phyloP scores from a whole-genome alignment of 2,888 invertebrate species.

The Nycteola revayana region DNA sequence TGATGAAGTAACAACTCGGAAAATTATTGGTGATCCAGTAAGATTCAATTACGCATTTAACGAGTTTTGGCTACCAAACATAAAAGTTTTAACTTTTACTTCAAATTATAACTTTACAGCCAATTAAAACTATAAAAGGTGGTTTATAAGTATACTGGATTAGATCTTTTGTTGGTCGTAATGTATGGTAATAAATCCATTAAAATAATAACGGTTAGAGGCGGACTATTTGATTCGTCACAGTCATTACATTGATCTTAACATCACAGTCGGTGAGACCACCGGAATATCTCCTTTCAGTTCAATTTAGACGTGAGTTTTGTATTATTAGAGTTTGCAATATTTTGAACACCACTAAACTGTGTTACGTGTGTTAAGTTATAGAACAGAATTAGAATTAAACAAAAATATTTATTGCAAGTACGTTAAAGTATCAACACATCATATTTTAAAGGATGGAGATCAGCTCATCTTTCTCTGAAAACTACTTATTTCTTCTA shows the following conservation, averaged over 20 bases:
- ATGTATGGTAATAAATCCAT: conserved; percentile 64
- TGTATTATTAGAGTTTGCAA: too few relatives aligned
- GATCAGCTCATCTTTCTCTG: too few relatives aligned
- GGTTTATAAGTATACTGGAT: conserved; percentile 54
- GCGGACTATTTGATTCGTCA: conserved; percentile 62
- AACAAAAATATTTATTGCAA: too few relatives aligned
- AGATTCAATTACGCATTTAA: conserved; percentile 23
- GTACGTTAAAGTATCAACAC: too few relatives aligned
- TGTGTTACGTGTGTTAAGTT: too few relatives aligned
- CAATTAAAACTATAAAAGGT: conserved; percentile 32
- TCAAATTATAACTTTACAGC: conserved; percentile 22
- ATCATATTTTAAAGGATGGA: too few relatives aligned
- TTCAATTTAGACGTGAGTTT: not conserved
- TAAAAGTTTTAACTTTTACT: conserved; percentile 14
- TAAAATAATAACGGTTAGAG: conserved; percentile 61
- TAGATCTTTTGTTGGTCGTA: conserved; percentile 55
- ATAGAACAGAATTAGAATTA: too few relatives aligned
- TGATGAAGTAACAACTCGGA: conserved; percentile 10
- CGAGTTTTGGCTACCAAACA: conserved; percentile 16
- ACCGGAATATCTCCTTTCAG: conserved; percentile 40
- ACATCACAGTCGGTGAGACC: conserved; percentile 47
- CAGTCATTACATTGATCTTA: conserved; percentile 59
- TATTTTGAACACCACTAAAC: too few relatives aligned
- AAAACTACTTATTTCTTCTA: too few relatives aligned
- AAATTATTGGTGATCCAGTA: not conserved